phyloP scores from a whole-genome alignment of 2,888 invertebrate genomes.

The Cenopis cana region DNA sequence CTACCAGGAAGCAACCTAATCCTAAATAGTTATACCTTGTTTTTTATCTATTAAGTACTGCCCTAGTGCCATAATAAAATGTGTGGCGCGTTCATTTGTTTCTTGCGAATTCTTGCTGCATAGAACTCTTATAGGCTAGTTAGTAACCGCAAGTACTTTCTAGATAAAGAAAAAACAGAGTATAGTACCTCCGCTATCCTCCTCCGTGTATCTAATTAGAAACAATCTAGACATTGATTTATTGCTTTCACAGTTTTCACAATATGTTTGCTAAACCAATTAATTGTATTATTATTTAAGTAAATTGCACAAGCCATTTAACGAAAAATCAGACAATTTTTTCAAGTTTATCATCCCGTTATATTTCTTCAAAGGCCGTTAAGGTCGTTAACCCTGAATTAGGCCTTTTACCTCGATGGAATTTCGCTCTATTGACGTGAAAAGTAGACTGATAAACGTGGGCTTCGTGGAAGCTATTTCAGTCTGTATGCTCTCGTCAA shows the following conservation, averaged over 20 bases:
- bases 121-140: too few species aligned
- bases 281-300: background rate
- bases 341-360: conserved; percentile 1
- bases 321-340: conserved; percentile 16
- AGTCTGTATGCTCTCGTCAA: background rate
- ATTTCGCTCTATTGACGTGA: background rate
- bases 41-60: too few species aligned
- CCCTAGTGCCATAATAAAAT: too few species aligned
- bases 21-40: too few species aligned
- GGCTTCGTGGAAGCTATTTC: conserved; percentile 6
- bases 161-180: too few species aligned
- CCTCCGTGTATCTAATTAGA: conserved; percentile 21
- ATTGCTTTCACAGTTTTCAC: background rate
- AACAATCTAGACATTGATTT: background rate
- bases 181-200: too few species aligned
- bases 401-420: conserved; percentile 5
- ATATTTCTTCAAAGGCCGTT: conserved; percentile 16
- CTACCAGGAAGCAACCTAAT: too few species aligned
- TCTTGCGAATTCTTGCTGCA: too few species aligned
- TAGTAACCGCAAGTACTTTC: too few species aligned
- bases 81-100: too few species aligned
- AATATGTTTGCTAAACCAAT: background rate
- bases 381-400: conserved; percentile 23
- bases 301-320: background rate
- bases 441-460: conserved; percentile 4